Base-by-base conservation (phyloP, 2,113 vertebrate genomes). In the Leptodactylus fuscus region DNA sequence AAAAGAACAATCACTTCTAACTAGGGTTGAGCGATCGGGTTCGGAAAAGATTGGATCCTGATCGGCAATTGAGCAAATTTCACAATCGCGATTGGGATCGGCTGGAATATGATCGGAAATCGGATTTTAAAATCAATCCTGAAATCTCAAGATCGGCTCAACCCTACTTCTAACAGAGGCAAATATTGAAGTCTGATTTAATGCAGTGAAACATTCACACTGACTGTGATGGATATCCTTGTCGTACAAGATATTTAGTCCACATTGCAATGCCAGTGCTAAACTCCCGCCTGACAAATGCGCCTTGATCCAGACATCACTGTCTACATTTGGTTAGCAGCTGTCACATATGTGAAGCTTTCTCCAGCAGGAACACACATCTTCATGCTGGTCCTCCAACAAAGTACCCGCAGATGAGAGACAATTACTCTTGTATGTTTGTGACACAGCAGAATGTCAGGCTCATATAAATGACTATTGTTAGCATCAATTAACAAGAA, bases 261-360 rank as follows among this genome's bases (percentile, higher is more conserved):
- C 44, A 75, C 24, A 29, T 27, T 76, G 7, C n/a, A 32, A 55
- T 8, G 27, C 44, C 15, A 80, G 20, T 55, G 13, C 41, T 41
- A 41, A 9, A 41, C 41, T 48, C 32, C n/a, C 24, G 10, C 1
- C 32, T 58, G 53, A 65, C 22, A 36, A 48, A 15, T 70, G n/a
- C 22, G 20, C 67, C 13, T 32, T 2, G n/a, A 46, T 27, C 41
- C 11, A 24, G 12, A 81, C n/a, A 46, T 81, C 13, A 34, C 41
- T 32, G 27, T 27, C 32, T 70, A 70, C 44, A 71, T 82, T 71
- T 51, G 81, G 81, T 71, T 70, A 32, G 13, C 81, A 36, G 65
- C 46, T 70, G 81, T 82, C 20, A 49, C 27, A 18, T 10, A 48
- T 24, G 22, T 41, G 12, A 22, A 69, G 60, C 18, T 5, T 1